Percentiles rank a stretch among this genome's conserved stretches.
These are phyloP conservation scores for Pachydiplax longipennis DNA, from an alignment of 2,888 invertebrate species.

Conservation along the genomic window DNA sequence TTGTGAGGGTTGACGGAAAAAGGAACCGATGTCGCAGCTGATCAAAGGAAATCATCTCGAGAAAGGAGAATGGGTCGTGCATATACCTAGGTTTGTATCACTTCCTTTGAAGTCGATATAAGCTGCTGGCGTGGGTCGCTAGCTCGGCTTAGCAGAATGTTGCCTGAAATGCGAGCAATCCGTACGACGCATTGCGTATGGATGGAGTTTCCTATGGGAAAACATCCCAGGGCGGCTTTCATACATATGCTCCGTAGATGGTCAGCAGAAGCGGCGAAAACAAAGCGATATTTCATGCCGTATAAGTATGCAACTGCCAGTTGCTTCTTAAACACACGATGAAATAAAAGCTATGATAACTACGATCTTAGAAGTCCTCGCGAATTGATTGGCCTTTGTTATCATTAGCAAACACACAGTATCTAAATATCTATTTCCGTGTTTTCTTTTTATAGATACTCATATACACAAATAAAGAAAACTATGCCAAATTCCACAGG, in stretches of 20 bases:
- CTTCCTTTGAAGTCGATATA: not conserved
- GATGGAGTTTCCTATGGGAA: not conserved
- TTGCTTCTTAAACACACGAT: no score
- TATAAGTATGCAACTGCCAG: no score
- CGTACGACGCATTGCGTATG: not conserved
- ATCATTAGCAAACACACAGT: no score
- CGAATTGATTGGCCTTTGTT: no score
- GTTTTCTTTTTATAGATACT: no score
- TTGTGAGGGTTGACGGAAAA: not conserved
- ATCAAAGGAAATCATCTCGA: not conserved
- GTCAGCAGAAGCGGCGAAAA: not conserved
- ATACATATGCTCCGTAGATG: not conserved
- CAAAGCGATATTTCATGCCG: no score
- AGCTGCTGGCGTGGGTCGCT: not conserved
- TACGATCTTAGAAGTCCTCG: no score
- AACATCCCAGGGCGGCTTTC: not conserved
- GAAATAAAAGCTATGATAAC: no score
- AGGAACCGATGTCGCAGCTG: not conserved
- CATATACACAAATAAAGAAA: no score
- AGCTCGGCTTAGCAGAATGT: not conserved
- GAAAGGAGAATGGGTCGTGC: not conserved
- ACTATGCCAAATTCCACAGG: no score
- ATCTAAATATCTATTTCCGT: no score
- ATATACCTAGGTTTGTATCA: not conserved
- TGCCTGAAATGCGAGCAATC: not conserved